Conservation (phyloP, 2,113 vertebrate genomes). For the Vireo altiloquus region DNA sequence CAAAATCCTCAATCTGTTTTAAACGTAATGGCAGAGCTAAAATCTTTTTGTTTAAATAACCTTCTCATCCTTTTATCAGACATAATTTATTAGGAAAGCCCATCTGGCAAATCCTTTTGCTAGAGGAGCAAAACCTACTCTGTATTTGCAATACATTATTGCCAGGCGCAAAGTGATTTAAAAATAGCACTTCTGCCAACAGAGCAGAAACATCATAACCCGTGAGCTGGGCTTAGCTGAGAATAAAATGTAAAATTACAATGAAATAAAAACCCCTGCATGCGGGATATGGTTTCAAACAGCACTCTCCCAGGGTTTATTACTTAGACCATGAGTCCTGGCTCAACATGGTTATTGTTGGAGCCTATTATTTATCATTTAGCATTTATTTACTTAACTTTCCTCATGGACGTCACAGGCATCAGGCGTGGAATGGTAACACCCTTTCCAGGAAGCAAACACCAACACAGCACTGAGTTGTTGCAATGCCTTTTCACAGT, state of each 20-base stretch:
- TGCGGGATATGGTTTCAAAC: neutral
- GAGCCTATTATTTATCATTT: neutral
- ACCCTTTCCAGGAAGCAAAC: neutral
- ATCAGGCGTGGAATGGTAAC: neutral
- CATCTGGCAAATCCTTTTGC: conserved; percentile 65
- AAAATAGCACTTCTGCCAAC: conserved; percentile 63
- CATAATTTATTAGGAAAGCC: conserved; percentile 62
- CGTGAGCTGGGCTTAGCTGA: conserved; percentile 10
- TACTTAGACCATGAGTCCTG: neutral
- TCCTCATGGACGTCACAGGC: neutral
- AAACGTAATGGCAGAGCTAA: conserved; percentile 51
- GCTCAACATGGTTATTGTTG: neutral
- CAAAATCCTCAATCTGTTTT: conserved; percentile 46
- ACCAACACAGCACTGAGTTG: neutral
- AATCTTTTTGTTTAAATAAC: conserved; percentile 67
- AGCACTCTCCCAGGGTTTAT: neutral
- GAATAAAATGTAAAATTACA: conserved; percentile 33
- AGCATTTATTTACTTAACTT: neutral
- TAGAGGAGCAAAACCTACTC: conserved; percentile 44
- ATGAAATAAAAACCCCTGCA: neutral
- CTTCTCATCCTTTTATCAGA: conserved; percentile 56
- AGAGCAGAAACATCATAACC: conserved; percentile 31
- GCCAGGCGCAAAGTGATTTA: conserved; percentile 63
- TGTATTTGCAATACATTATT: conserved; percentile 58
- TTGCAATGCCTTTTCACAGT: neutral